These are phyloP conservation scores for Maconellicoccus hirsutus DNA, from an alignment of 1,140 invertebrate genomes.

Conservation along the genomic window DNA sequence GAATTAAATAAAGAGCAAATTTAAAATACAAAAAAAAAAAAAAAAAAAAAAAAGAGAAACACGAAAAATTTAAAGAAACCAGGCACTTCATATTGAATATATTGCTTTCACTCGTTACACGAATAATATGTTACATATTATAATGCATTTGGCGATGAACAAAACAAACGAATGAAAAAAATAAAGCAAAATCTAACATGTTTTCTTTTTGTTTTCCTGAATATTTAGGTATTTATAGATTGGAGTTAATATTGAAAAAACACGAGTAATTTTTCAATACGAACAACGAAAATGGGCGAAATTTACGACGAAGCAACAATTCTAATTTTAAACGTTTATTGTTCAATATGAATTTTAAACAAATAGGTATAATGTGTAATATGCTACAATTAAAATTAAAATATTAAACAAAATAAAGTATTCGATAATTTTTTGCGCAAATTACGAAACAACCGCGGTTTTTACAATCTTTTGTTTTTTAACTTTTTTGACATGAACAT, in stretches of 20 bases:
- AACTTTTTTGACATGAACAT: too few species aligned
- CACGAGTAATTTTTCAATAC: neutral
- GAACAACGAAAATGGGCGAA: neutral
- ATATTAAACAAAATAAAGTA: constrained; percentile 17
- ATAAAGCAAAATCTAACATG: neutral
- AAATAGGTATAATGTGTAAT: constrained; percentile 20
- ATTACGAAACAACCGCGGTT: constrained; percentile 2
- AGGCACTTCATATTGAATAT: neutral
- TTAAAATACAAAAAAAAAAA: too few species aligned
- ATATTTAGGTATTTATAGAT: too few species aligned
- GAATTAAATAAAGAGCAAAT: too few species aligned
- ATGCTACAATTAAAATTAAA: constrained; percentile 18
- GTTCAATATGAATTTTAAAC: constrained; percentile 21
- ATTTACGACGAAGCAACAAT: constrained; percentile 4
- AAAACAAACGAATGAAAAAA: neutral
- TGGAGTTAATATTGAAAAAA: neutral
- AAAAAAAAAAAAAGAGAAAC: neutral
- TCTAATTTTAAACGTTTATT: constrained; percentile 22
- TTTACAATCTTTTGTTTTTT: neutral
- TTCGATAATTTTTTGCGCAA: constrained; percentile 16
- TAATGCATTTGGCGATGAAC: neutral
- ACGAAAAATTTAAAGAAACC: neutral
- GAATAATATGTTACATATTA: neutral
- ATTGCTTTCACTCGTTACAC: neutral
- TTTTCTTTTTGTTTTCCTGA: neutral